Conservation (phyloP, 2,888 invertebrate species). For the Leptura quadrifasciata region DNA sequence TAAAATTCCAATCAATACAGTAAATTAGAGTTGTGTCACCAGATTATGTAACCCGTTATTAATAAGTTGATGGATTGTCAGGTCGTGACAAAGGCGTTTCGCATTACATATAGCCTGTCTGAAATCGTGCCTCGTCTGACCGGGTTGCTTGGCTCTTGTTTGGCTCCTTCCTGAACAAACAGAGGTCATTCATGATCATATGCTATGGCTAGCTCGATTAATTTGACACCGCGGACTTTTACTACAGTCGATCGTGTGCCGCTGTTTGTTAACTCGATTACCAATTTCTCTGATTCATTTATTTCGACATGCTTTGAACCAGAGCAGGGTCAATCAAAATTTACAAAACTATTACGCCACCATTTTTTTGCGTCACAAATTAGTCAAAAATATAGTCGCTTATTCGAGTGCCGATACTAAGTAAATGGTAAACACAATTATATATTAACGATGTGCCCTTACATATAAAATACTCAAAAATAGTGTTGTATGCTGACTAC, state of each 20-base stretch:
- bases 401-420: no score
- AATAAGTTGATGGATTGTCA: slow-evolving; percentile 67
- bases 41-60: slow-evolving; percentile 69
- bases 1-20: slow-evolving; percentile 62
- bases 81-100: slow-evolving; percentile 63
- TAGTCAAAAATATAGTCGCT: background rate
- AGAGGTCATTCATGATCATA: slow-evolving; percentile 50
- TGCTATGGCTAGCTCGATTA: slow-evolving; percentile 34
- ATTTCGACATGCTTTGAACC: slow-evolving; percentile 18
- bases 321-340: slow-evolving; percentile 20
- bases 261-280: slow-evolving; percentile 19
- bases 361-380: slow-evolving; percentile 2
- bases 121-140: slow-evolving; percentile 58
- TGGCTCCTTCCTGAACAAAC: slow-evolving; percentile 45
- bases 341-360: slow-evolving; percentile 3
- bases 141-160: slow-evolving; percentile 47
- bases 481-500: no score
- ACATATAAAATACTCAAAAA: no score
- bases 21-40: slow-evolving; percentile 69
- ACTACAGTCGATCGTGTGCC: slow-evolving; percentile 12
- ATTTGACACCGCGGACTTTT: slow-evolving; percentile 33
- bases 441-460: no score
- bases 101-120: slow-evolving; percentile 47
- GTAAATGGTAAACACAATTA: no score
- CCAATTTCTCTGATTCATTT: background rate